A percentile compares a stretch with the other conserved stretches of the same genome.
phyloP scores from a whole-genome alignment of 2,113 vertebrate genomes.

The Campylorhamphus procurvoides region DNA sequence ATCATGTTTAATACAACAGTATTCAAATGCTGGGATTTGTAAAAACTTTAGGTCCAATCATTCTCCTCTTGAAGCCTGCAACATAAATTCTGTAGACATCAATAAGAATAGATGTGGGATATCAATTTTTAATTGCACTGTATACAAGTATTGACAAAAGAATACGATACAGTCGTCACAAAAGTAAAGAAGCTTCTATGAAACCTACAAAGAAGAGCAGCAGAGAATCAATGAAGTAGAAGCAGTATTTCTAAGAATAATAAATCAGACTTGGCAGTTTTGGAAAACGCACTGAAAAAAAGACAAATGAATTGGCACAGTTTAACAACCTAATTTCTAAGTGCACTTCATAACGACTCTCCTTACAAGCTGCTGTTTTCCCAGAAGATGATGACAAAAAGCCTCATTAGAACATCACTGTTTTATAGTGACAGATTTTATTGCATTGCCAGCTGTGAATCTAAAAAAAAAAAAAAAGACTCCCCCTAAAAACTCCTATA shows the following conservation, averaged over 20 bases:
- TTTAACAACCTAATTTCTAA: slow-evolving; percentile 80
- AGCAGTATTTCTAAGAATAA: slow-evolving; percentile 65
- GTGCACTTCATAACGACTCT: slow-evolving; percentile 79
- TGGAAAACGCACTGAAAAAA: slow-evolving; percentile 58
- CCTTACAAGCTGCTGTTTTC: slow-evolving; percentile 68
- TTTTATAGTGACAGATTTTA: slow-evolving; percentile 72
- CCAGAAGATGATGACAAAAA: slow-evolving; percentile 70
- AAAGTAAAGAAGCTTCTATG: slow-evolving; percentile 65
- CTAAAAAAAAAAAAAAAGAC: slow-evolving; percentile 44
- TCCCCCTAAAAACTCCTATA: slow-evolving; percentile 50
- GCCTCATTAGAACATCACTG: slow-evolving; percentile 64
- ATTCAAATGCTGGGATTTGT: slow-evolving; percentile 14
- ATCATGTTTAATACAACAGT: background rate
- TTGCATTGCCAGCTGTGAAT: slow-evolving; percentile 78
- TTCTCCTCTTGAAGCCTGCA: background rate
- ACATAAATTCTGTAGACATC: background rate
- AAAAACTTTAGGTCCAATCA: slow-evolving; percentile 25
- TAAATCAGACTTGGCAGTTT: slow-evolving; percentile 55
- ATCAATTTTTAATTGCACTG: slow-evolving; percentile 62
- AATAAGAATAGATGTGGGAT: background rate
- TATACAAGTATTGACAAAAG: slow-evolving; percentile 69
- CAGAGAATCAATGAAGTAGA: slow-evolving; percentile 63
- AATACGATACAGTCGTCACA: slow-evolving; percentile 68
- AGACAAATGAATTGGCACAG: slow-evolving; percentile 64
- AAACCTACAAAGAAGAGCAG: slow-evolving; percentile 66